A percentile compares a stretch with the other conserved stretches of the same genome.
phyloP scores from a whole-genome alignment of 2,113 vertebrate species.

The Nicator chloris region DNA sequence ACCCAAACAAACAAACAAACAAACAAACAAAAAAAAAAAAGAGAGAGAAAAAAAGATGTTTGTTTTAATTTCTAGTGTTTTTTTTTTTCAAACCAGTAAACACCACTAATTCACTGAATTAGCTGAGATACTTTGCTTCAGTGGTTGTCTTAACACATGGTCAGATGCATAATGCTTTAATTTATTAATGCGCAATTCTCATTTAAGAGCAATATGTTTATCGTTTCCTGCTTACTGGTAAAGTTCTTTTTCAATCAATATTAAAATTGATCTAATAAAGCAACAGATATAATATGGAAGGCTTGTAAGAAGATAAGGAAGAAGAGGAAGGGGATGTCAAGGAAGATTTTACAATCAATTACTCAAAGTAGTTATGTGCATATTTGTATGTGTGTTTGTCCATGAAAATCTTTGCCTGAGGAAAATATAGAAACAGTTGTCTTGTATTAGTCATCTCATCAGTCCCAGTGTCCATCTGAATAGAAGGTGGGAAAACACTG shows the following conservation, averaged over 20 bases:
- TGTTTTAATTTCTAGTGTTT: not conserved
- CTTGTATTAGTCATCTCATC: not conserved
- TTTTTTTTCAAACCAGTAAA: not conserved
- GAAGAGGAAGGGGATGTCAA: not conserved
- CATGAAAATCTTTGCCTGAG: not conserved
- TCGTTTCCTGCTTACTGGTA: not conserved
- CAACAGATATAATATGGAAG: not conserved
- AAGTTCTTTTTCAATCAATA: not conserved
- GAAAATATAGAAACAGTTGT: not conserved
- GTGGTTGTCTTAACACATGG: not conserved
- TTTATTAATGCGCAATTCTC: not conserved
- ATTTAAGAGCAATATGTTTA: not conserved
- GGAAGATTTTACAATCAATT: not conserved
- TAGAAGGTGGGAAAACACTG: not conserved
- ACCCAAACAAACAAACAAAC: not conserved
- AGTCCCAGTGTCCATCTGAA: not conserved
- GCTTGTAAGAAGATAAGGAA: not conserved
- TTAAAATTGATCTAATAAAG: not conserved
- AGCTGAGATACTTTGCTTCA: not conserved
- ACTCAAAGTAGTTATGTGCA: not conserved
- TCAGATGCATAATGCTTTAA: not conserved
- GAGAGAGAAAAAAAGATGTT: not conserved
- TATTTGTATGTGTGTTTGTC: not conserved
- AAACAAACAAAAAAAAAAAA: too few relatives aligned
- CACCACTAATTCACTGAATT: not conserved